Base-by-base conservation (phyloP, 2,888 invertebrate genomes). In the Opisthograptis luteolata region DNA sequence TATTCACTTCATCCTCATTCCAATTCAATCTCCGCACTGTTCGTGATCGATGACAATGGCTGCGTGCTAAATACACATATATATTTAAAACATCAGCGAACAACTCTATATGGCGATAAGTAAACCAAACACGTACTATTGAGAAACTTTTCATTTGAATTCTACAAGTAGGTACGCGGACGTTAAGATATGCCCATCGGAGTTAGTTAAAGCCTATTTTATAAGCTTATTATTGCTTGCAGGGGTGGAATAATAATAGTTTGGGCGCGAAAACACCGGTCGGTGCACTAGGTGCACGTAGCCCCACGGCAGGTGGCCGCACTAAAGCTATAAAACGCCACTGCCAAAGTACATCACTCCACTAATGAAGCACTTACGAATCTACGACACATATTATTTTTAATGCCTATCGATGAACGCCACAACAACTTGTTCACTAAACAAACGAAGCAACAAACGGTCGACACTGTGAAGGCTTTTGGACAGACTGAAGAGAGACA, bases 261-360 rank as follows among this genome's bases (percentile, higher is more conserved):
- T 84, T 81, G 55, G 81, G 87, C 87, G 87, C 84, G 84, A 85
- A 85, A 77, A 73, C 75, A 71, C 68, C 79, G 75, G 72, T 62
- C 72, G 43, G 76, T 57, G 44, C 55, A 52, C 37, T 47, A 48
- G 47, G 42, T 39, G 44, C 47, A 35, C 36, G 34, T 45, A 48
- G 56, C 55, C 65, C 68, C 68, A 43, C 30, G 64, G 66, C 87
- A 87, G 86, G 84, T 85, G 86, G 70, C 48, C 41, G 56, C 55
- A 65, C 41, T 10, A 34, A 14, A 30, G 27, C 28, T 45, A 68
- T 57, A 62, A 46, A 55, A 58, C 50, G 60, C 75, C 79, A 79
- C 76, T 74, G 77, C 60, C 68, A 64, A 53, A 50, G 67, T 68
- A 49, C 64, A 66, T 70, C 68, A 76, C 69, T 60, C 32, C 57